Evolutionary conservation across 2,888 invertebrate genomes (phyloP).

Genomic region (Lycophotia porphyrea): DNA sequence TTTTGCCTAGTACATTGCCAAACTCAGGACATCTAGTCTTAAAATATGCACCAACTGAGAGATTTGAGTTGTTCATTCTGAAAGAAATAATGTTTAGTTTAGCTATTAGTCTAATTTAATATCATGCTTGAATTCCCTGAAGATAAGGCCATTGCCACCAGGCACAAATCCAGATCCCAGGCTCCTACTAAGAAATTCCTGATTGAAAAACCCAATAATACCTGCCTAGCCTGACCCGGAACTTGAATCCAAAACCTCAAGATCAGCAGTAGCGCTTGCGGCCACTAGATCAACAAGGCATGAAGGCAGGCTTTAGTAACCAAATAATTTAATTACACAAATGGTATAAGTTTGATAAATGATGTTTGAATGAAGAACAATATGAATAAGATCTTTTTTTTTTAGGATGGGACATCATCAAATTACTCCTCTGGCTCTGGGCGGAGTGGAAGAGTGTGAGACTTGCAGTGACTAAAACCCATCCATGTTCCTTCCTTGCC

Average conservation of each 20-base stretch:
- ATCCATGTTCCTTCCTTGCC: too few species aligned
- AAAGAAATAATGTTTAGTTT: constrained; percentile 44
- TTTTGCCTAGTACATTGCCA: constrained; percentile 76
- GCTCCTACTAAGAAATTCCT: not conserved
- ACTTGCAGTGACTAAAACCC: too few species aligned
- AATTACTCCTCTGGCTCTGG: too few species aligned
- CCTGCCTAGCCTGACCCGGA: not conserved
- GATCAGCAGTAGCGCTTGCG: not conserved
- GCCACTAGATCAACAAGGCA: not conserved
- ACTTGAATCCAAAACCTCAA: not conserved
- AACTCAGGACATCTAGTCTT: constrained; percentile 83
- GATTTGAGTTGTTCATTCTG: constrained; percentile 78
- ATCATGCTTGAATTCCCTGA: not conserved
- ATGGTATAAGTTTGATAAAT: not conserved
- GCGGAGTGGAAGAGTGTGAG: too few species aligned
- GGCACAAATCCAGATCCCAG: not conserved
- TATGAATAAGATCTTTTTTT: too few species aligned
- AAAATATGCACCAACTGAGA: constrained; percentile 85
- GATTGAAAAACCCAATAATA: not conserved
- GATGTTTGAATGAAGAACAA: not conserved
- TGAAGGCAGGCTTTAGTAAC: not conserved
- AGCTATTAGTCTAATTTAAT: not conserved
- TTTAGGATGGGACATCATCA: too few species aligned
- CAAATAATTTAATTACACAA: not conserved
- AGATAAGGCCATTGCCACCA: not conserved